These are phyloP conservation scores for Diploptera punctata DNA, from an alignment of 2,888 invertebrate genomes.

Conservation along the genomic window DNA sequence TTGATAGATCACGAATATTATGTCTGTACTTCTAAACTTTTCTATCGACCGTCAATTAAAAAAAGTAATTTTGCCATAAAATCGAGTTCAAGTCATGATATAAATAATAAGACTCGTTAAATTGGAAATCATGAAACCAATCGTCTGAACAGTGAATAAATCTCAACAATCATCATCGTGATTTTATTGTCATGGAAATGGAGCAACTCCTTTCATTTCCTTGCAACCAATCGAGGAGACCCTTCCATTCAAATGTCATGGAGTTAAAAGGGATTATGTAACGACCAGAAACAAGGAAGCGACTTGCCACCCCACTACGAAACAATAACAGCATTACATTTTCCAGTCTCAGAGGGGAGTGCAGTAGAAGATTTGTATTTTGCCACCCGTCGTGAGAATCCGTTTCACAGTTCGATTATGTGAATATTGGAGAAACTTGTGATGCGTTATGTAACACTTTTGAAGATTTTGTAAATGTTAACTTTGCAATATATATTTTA, in stretches of 20 bases:
- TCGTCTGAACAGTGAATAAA: background rate
- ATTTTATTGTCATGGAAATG: conserved; percentile 14
- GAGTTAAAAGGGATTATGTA: conserved; percentile 11
- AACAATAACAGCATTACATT: conserved; percentile 7
- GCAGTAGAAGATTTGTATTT: background rate
- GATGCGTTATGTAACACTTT: too few species aligned
- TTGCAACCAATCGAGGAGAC: conserved; percentile 3
- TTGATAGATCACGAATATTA: too few species aligned
- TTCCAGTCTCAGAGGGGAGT: background rate
- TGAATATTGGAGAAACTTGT: background rate
- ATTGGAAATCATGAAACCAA: background rate
- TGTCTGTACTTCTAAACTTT: too few species aligned
- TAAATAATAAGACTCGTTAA: conserved; percentile 14
- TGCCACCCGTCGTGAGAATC: conserved; percentile 14
- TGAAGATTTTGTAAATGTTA: background rate
- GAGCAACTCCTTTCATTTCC: background rate
- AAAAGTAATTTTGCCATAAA: too few species aligned
- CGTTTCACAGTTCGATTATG: background rate
- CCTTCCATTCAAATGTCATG: background rate
- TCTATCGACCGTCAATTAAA: too few species aligned
- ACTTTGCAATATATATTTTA: too few species aligned
- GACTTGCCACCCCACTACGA: background rate
- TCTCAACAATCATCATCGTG: conserved; percentile 4
- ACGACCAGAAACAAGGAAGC: conserved; percentile 11
- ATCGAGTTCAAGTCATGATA: too few species aligned